Evolutionary conservation across 2,113 vertebrate genomes (phyloP), one percentile per base, ranked within the genome.

Genomic region (Drymodes brunneopygia): DNA sequence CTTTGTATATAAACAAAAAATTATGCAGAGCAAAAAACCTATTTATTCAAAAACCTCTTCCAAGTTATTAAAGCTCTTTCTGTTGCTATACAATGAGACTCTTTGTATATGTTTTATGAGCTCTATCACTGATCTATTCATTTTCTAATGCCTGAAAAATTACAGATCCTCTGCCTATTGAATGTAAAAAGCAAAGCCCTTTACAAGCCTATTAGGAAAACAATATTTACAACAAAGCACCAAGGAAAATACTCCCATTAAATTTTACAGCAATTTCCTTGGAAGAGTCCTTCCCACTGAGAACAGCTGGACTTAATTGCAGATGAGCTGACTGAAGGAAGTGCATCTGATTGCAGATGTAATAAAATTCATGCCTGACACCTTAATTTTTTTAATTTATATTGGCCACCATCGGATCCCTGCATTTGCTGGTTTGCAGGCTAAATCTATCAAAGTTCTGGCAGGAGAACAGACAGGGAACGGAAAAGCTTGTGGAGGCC

Each of bases 181-280:
- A 91, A 84, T 67, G 67, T n/a, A 79, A 51, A 88, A 74, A 72
- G 51, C 81, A 82, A 91, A 97, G 67, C 65, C 78, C 90, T 90
- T 92, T 86, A 86, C 88, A 88, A 93, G 73, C 79, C 94, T 90
- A 85, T 97, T 95, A 98, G 92, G 91, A 92, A 96, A 91, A 91
- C 92, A 91, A 74, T 94, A 90, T 89, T 97, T 94, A 94, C 93
- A 95, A 90, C 25, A 16, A 88, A 94, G 42, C 40, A 86, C 71
- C 81, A 27, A 88, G 47, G 72, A 95, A 94, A 79, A 77, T 35
- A 40, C 5, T 79, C 24, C 86, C 93, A 90, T 96, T 96, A 97
- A 95, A 88, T 91, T 70, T 45, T 38, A 72, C 72, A 95, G 90
- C 92, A 71, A 88, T 91, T 97, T 95, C 93, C 93, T 50, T 94